Base-by-base conservation (phyloP, 1,140 invertebrate species). In the Caenorhabditis briggsae region DNA sequence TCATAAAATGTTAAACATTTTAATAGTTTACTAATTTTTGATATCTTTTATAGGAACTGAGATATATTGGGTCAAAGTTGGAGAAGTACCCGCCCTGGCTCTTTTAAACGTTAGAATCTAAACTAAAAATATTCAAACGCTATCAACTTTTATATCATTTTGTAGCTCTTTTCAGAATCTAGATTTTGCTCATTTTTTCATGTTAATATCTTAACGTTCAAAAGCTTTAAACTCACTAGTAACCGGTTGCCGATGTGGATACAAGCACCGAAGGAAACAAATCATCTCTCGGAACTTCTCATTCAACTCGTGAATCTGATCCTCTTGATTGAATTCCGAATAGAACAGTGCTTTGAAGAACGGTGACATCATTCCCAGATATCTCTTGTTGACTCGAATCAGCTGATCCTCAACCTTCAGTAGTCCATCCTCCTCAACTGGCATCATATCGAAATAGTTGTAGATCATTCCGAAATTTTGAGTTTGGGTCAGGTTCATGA, bases 291-390 rank as follows among this genome's bases (percentile, higher is more conserved):
- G 6, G 46, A 78, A 78, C 70, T 78, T 50, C 70, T 78, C 70
- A n/a, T 78, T 78, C n/a, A 78, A 20, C 46, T 78, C 70, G 23
- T 78, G 41, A 23, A 78, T 25, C 33, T 78, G 46, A 7, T 53
- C 7, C 23, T 78, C n/a, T 5, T 20, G 33, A 12, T 46, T 46
- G 5, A 78, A 9, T 53, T 78, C 70, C 0, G 46, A 46, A 12
- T 46, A 78, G 70, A 78, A 78, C 18, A 78, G n/a, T 5, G 70
- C 70, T 50, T 78, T 78, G 46, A 78, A 78, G 46, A 78, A 78
- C 20, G 70, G 70, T 3, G 46, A 50, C 70, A 78, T 78, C 70
- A 78, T 16, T 20, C 46, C 16, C 43, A 78, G 9, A 50, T 78
- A 78, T 78, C 46, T 48, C 12, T 43, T 78, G 16, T 78, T 50